Conservation (phyloP, 2,797 vertebrate genomes). For the Amblyopsis hoosieri region DNA sequence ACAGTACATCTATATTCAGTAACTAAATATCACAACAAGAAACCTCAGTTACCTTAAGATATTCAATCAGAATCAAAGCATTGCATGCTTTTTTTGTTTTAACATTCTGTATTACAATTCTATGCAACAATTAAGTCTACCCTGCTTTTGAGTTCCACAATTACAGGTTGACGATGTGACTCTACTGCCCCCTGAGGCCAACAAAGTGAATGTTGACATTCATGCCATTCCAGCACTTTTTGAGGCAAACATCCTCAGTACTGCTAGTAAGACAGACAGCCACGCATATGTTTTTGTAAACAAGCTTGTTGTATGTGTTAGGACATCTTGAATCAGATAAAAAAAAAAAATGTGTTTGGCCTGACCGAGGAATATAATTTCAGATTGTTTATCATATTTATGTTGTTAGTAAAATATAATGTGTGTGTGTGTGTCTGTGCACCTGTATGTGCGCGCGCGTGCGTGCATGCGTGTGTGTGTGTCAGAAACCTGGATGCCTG, state of each 20-base stretch:
- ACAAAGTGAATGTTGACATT: constrained; percentile 26
- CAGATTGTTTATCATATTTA: too few species aligned
- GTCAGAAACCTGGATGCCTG: constrained; percentile 91
- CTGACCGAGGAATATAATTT: neutral
- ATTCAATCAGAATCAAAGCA: too few species aligned
- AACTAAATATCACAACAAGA: too few species aligned
- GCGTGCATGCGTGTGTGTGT: neutral
- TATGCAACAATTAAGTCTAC: constrained; percentile 19
- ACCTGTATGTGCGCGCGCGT: neutral
- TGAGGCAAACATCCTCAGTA: constrained; percentile 26
- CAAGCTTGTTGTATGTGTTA: constrained; percentile 6
- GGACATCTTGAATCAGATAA: constrained; percentile 11
- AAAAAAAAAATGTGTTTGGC: constrained; percentile 21
- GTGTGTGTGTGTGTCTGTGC: neutral
- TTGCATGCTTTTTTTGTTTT: too few species aligned
- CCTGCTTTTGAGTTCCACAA: neutral
- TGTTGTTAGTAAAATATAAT: too few species aligned
- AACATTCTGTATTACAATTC: too few species aligned
- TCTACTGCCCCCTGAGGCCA: constrained; percentile 60
- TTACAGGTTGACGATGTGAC: constrained; percentile 11
- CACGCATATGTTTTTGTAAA: constrained; percentile 11
- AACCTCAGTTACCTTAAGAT: too few species aligned
- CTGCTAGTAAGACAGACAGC: constrained; percentile 19
- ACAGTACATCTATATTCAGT: too few species aligned
- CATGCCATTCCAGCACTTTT: constrained; percentile 39